Evolutionary conservation across 2,797 vertebrate genomes (phyloP).

Genomic region (Syndactyla subalaris): DNA sequence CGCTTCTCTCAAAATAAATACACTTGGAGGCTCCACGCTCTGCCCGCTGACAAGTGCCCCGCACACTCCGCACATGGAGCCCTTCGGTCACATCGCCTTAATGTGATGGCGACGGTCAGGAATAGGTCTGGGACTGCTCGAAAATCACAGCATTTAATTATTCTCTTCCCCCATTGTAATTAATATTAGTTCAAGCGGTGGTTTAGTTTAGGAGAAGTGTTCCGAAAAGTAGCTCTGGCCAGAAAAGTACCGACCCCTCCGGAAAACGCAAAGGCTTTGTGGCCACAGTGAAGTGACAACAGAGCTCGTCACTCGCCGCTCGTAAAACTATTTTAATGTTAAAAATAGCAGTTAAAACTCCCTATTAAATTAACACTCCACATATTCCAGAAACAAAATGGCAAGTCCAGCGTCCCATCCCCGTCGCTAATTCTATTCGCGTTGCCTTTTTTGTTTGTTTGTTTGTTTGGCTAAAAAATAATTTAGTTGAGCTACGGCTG

Average conservation of each 20-base stretch:
- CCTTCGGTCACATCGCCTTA: too few species aligned
- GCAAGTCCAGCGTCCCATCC: background rate
- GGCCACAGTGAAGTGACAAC: background rate
- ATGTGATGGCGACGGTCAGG: background rate
- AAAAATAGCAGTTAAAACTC: background rate
- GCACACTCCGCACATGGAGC: background rate
- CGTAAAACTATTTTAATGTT: background rate
- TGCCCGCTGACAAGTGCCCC: background rate
- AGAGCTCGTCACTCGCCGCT: background rate
- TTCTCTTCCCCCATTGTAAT: background rate
- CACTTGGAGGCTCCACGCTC: background rate
- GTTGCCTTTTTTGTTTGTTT: rapidly evolving
- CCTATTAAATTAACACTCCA: background rate
- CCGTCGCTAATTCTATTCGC: rapidly evolving
- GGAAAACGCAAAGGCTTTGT: background rate
- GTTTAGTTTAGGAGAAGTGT: background rate
- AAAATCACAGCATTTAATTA: background rate
- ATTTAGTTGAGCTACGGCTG: background rate
- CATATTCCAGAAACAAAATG: background rate
- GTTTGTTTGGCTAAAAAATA: background rate
- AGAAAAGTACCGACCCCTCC: background rate
- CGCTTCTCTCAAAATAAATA: background rate
- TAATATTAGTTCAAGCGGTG: background rate
- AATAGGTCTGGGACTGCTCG: too few species aligned
- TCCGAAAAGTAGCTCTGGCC: background rate